These are phyloP conservation scores for Lucilia cuprina DNA, from an alignment of 1,140 invertebrate genomes.

Conservation along the genomic window DNA sequence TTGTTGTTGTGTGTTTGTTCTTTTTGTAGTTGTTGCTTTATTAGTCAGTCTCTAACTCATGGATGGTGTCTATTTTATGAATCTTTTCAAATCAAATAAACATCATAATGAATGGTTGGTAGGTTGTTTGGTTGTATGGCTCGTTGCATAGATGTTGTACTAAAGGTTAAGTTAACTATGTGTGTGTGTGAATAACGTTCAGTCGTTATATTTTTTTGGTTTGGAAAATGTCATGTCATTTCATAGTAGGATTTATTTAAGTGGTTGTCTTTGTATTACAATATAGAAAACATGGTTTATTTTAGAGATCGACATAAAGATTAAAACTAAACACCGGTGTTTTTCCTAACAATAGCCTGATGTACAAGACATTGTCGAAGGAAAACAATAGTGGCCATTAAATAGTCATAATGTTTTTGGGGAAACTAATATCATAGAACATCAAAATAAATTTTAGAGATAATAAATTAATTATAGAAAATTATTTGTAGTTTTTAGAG, in stretches of 20 bases:
- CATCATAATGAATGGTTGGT: not conserved
- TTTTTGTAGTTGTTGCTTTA: not conserved
- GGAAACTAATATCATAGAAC: too few species aligned
- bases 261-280: not conserved
- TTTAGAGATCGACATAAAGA: not conserved
- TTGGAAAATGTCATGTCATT: not conserved
- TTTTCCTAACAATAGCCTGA: not conserved
- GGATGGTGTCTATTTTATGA: not conserved
- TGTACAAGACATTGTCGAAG: too few species aligned
- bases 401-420: too few species aligned
- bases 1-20: not conserved
- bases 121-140: not conserved
- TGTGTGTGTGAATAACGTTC: not conserved
- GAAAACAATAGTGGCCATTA: too few species aligned
- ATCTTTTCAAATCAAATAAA: constrained; percentile 12
- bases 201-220: not conserved
- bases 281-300: not conserved
- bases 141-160: not conserved
- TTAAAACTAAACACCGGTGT: not conserved
- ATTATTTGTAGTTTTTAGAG: too few species aligned
- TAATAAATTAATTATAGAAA: too few species aligned
- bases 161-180: not conserved
- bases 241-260: not conserved
- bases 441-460: too few species aligned
- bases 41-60: not conserved